phyloP scores from a whole-genome alignment of 2,888 invertebrate genomes.

The Deroplatys truncata region DNA sequence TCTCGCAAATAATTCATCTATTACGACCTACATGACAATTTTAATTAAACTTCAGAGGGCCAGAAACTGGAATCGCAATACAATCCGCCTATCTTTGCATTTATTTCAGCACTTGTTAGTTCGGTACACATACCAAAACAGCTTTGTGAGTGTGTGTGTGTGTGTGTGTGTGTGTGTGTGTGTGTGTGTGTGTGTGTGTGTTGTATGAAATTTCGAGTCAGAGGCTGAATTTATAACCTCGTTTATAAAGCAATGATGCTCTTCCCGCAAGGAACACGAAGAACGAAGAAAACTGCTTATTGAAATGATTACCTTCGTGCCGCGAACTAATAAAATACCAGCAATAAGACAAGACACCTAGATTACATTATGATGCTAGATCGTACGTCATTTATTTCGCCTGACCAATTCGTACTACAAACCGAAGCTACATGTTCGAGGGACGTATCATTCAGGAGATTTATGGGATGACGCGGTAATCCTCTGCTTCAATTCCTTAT shows the following conservation, averaged over 20 bases:
- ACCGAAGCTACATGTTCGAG: not conserved
- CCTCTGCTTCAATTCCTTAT: not conserved
- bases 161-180: too few species aligned
- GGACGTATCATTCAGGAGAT: not conserved
- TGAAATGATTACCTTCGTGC: slow-evolving; percentile 20
- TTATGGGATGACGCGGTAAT: not conserved
- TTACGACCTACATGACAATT: not conserved
- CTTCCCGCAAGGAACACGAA: not conserved
- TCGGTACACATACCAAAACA: not conserved
- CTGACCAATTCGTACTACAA: not conserved
- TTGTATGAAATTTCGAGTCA: not conserved
- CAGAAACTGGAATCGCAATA: not conserved
- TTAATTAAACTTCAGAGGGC: not conserved
- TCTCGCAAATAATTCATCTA: not conserved
- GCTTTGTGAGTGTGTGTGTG: too few species aligned
- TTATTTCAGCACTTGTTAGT: not conserved
- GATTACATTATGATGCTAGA: not conserved
- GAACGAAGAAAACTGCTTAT: slow-evolving; percentile 1
- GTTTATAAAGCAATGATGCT: not conserved
- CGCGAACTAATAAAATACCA: slow-evolving; percentile 9
- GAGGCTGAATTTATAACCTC: slow-evolving; percentile 5
- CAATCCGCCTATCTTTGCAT: not conserved
- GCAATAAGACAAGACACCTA: not conserved
- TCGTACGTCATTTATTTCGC: not conserved
- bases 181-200: not conserved